Base-by-base conservation (phyloP, 1,140 invertebrate genomes). In the Drosophila pectinifera region DNA sequence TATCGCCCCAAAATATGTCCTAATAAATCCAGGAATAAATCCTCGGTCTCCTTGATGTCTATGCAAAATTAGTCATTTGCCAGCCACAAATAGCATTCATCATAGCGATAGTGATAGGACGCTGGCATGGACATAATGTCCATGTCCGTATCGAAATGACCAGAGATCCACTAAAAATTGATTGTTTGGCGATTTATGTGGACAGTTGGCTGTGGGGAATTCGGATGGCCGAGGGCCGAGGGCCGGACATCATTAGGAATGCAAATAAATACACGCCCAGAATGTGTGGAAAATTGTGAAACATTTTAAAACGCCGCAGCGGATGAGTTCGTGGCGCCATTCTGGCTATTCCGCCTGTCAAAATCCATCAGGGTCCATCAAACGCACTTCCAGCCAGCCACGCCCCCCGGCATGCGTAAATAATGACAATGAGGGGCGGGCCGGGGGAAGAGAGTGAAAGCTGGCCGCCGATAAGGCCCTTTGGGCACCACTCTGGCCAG, bases 361-460 rank as follows among this genome's bases (percentile, higher is more conserved):
- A 78, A 88, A 88, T 80, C 58, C 76, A 88, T 82, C 79, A 80
- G 70, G 80, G 51, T 20, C 70, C 75, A 76, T 88, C 83, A 82
- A 73, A 72, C 46, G 64, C 78, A 73, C 36, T 56, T 46, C 61
- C 55, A 53, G 57, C 57, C 38, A 36, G 54, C 39, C 22, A 58
- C 59, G 74, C 64, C 65, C 56, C 39, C 14, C 39, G 53, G 39
- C 75, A 65, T 69, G 83, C 75, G 59, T 88, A 63, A 88, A 89
- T 88, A 83, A 88, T 82, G 78, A 80, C 58, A 77, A 73, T 69
- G 26, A 67, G 43, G 51, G 53, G 20, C 45, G 34, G 61, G 18
- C 6, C 11, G 54, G 42, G 59, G 42, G 56, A 45, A 43, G 70
- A 63, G 78, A 86, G 82, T 85, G 82, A 85, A 85, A 81, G 78